Base-by-base conservation (phyloP, 92 coral and sea anemone genomes). In the Isaurus tuberculatus region DNA sequence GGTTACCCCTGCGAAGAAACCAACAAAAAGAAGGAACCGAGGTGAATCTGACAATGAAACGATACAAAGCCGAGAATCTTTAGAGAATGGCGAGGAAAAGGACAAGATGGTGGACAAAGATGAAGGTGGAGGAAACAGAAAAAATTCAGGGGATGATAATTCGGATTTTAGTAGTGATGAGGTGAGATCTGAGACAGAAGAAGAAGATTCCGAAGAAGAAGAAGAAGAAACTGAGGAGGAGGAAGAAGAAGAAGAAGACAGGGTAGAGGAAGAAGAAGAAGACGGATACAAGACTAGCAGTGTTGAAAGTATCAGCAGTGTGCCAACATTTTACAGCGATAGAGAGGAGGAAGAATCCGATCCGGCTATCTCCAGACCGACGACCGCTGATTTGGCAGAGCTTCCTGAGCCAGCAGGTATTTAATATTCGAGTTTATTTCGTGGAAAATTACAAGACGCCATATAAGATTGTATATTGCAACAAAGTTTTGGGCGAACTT, bases 281-380 rank as follows among this genome's bases (percentile, higher is more conserved):
- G 84, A 84, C 23, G 88, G 85, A 13, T 80, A 91, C 33, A 88
- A 84, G 46, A 70, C 79, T 16, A 90, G 92, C n/a, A 95, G 95
- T 33, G 80, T 88, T 16, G 95, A 81, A 0, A 93, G 94, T 71
- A 60, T 78, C 22, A 92, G 92, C 58, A 93, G 97, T 55, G 90
- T 89, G 16, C 91, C 91, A 0, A 93, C 97, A 0, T 68, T 57
- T 49, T 88, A 73, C 48, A 90, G 89, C 61, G 88, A 80, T 14
- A 70, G 80, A 25, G 94, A 91, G 28, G 66, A 5, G 23, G 87
- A 83, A 36, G 81, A 43, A 5, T 83, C 53, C n/a, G 87, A 81
- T 15, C 20, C 84, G 23, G 20, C 60, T 22, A 33, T 40, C 14
- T 81, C 86, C 31, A 84, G 72, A 70, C 36, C 81, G 10, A 22